Percentiles rank a stretch among this genome's conserved stretches.
Evolutionary conservation across 2,113 vertebrate genomes (phyloP).

Genomic region (Elaphurus davidianus): DNA sequence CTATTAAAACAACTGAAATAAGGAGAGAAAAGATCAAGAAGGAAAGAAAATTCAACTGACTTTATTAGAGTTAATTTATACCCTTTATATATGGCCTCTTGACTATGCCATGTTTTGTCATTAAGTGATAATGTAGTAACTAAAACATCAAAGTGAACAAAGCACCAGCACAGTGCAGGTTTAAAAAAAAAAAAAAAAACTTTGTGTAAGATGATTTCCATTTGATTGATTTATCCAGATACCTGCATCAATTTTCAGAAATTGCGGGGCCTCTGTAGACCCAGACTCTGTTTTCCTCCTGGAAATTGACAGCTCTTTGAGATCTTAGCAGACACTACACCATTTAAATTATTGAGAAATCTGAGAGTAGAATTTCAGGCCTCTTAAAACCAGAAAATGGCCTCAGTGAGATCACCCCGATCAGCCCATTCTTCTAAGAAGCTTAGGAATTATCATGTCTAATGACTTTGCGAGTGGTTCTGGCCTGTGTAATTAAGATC

Average conservation of each 20-base stretch:
- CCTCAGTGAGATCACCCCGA: not conserved
- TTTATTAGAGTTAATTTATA: not conserved
- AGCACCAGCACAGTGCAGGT: not conserved
- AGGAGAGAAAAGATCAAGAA: not conserved
- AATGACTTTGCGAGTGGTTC: constrained; percentile 55
- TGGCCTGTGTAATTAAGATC: constrained; percentile 67
- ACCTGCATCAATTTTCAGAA: not conserved
- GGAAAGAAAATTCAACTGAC: not conserved
- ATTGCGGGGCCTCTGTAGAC: not conserved
- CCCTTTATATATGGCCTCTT: not conserved
- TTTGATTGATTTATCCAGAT: not conserved
- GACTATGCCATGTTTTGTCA: not conserved
- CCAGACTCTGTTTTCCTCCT: not conserved
- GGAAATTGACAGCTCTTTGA: not conserved
- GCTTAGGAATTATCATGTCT: constrained; percentile 56
- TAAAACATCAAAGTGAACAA: not conserved
- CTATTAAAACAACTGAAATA: not conserved
- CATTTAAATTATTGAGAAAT: constrained; percentile 5
- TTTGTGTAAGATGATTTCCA: not conserved
- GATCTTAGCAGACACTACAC: not conserved
- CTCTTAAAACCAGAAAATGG: constrained; percentile 18
- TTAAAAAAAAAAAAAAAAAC: not conserved
- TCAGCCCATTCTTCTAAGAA: constrained; percentile 36
- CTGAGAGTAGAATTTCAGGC: not conserved
- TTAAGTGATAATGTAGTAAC: not conserved